phyloP scores from a whole-genome alignment of 2,888 invertebrate genomes.

The Tetragonula carbonaria region DNA sequence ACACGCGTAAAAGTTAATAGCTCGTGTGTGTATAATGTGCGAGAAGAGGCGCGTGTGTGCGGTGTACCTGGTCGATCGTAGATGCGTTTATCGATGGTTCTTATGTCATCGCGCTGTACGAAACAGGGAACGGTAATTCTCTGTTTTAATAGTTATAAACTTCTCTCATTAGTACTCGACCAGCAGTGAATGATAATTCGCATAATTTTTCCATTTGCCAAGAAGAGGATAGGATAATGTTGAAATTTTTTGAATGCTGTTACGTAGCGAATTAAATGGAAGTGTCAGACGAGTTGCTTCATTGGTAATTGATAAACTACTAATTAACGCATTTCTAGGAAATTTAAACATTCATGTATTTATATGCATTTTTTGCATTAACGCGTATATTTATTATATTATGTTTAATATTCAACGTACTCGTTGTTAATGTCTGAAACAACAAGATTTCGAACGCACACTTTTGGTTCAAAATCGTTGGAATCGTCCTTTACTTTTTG shows the following conservation, averaged over 20 bases:
- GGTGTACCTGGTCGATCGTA: constrained; percentile 13
- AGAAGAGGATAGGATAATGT: not conserved
- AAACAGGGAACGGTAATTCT: constrained; percentile 13
- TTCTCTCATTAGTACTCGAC: not conserved
- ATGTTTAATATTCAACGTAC: not conserved
- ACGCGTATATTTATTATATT: too few species aligned
- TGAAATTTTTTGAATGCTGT: not conserved
- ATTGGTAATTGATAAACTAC: not conserved
- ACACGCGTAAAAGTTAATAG: constrained; percentile 41
- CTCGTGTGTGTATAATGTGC: not conserved
- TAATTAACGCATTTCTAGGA: not conserved
- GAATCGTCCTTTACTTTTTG: too few species aligned
- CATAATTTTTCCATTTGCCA: not conserved
- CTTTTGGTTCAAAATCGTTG: too few species aligned
- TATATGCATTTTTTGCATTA: too few species aligned
- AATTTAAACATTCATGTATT: too few species aligned
- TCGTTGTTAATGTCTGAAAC: not conserved
- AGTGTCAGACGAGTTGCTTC: not conserved
- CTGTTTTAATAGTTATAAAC: not conserved
- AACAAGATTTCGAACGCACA: too few species aligned
- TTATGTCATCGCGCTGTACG: constrained; percentile 22
- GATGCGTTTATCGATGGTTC: constrained; percentile 34
- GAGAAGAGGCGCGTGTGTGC: not conserved
- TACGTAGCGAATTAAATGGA: not conserved
- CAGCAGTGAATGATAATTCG: not conserved